Conservation (phyloP, 2,797 vertebrate genomes). For the Hyperoplus immaculatus region DNA sequence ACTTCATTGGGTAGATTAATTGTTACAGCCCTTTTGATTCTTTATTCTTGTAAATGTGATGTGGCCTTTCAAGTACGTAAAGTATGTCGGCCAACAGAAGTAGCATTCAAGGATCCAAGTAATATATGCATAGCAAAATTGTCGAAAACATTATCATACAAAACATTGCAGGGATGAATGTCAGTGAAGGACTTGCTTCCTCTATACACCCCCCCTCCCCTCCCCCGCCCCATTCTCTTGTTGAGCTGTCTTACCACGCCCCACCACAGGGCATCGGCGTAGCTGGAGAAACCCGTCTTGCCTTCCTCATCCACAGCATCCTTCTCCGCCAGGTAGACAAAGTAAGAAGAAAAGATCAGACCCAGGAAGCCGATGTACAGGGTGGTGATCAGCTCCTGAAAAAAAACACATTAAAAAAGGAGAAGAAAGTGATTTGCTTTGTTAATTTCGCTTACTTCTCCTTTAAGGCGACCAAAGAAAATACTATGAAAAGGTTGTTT, state of each 20-base stretch:
- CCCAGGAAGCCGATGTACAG: constrained; percentile 94
- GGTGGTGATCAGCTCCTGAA: constrained; percentile 92
- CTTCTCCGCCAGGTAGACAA: constrained; percentile 94
- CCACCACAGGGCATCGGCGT: constrained; percentile 95
- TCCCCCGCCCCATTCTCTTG: not conserved
- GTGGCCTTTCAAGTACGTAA: constrained; percentile 29
- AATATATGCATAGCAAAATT: constrained; percentile 26
- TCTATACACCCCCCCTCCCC: not conserved
- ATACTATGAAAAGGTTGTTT: too few relatives aligned
- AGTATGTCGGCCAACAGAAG: constrained; percentile 15
- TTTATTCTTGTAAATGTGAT: constrained; percentile 22
- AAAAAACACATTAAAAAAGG: constrained; percentile 7
- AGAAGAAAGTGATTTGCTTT: too few relatives aligned
- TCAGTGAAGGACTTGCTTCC: constrained; percentile 7
- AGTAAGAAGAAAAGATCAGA: constrained; percentile 95
- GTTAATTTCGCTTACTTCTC: too few relatives aligned
- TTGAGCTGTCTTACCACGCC: constrained; percentile 89
- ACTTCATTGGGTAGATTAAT: constrained; percentile 48
- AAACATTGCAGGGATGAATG: not conserved
- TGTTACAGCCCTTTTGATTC: constrained; percentile 27
- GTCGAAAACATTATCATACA: not conserved
- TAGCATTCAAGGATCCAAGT: constrained; percentile 20
- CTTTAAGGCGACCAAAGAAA: not conserved
- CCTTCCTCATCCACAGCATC: constrained; percentile 92
- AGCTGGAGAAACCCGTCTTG: constrained; percentile 92